Base-by-base conservation (phyloP, 2,888 invertebrate genomes). In the Polymixis flavicincta region DNA sequence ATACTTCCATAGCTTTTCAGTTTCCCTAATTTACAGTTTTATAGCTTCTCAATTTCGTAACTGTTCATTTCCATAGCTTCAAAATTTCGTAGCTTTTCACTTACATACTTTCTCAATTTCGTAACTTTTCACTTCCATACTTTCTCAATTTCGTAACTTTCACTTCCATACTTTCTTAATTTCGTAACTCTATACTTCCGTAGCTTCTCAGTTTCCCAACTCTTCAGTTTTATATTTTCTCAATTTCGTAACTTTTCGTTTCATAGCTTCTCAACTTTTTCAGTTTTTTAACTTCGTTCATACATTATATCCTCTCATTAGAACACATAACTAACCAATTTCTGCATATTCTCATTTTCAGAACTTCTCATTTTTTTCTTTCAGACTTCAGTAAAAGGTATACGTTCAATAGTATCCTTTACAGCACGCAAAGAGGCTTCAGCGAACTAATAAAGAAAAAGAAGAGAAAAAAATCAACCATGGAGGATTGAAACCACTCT, bases 381-480 rank as follows among this genome's bases (percentile, higher is more conserved):
- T 85, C 97, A 98, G 98, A 98, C 98, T 68, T 98, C 98, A 65
- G 98, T 98, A 74, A 98, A 98, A 95, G 98, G 98, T 7, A 98
- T 98, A 86, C 97, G 98, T 76, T 98, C 98, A 66, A 98, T 98
- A 89, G 98, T 98, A 45, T 98, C 98, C 54, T 98, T 98, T 94
- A 97, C 98, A 22, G 97, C 97, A 45, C 96, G 98, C 72, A 98
- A 98, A 92, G 98, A 98, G 85, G 97, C 97, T 17, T 80, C 85
- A 1, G 6, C 85, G 0, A 87, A 87, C 52, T 87, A 81, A 80
- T 5, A 64, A 63, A 52, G 17, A 69, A 60, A 72, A 50, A n/a
- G 11, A n/a, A 19, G 0, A 11, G 50, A 14, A 37, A 8, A 54
- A 48, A 13, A 22, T 9, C 32, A 37, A 66, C 28, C 65, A 59